phyloP scores from a whole-genome alignment of 2,797 vertebrate genomes.

The Taeniopygia guttata region DNA sequence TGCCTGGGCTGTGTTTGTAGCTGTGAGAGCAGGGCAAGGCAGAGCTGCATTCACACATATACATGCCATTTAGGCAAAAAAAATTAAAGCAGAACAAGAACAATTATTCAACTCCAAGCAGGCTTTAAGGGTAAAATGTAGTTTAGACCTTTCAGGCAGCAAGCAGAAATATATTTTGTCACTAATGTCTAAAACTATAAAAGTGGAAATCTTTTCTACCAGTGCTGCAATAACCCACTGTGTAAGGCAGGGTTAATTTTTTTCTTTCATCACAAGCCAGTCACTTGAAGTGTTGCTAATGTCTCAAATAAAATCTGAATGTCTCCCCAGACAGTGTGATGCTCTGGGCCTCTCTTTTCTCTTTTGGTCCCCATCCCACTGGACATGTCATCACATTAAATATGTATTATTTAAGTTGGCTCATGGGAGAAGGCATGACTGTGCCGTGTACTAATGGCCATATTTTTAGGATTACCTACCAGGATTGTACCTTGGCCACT shows the following conservation, averaged over 20 bases:
- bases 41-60: background rate
- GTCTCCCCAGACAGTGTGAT: background rate
- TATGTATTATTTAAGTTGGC: conserved; percentile 8
- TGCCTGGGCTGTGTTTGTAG: background rate
- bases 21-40: background rate
- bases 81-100: background rate
- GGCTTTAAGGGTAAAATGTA: background rate
- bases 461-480: background rate
- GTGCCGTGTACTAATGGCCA: background rate
- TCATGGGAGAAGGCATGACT: background rate
- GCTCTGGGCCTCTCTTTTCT: background rate
- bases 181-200: background rate
- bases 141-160: background rate
- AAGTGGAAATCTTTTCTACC: background rate
- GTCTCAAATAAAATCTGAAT: conserved; percentile 39
- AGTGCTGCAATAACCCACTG: background rate
- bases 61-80: background rate
- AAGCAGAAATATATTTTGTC: background rate
- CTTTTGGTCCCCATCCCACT: background rate
- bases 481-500: background rate
- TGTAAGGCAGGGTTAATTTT: conserved; percentile 41
- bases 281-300: conserved; percentile 18
- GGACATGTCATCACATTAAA: conserved; percentile 18
- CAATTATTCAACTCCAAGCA: background rate
- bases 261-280: conserved; percentile 24